Percentiles rank a stretch among this genome's conserved stretches.
Evolutionary conservation across 2,113 vertebrate genomes (phyloP).

Genomic region (Furnarius figulus): DNA sequence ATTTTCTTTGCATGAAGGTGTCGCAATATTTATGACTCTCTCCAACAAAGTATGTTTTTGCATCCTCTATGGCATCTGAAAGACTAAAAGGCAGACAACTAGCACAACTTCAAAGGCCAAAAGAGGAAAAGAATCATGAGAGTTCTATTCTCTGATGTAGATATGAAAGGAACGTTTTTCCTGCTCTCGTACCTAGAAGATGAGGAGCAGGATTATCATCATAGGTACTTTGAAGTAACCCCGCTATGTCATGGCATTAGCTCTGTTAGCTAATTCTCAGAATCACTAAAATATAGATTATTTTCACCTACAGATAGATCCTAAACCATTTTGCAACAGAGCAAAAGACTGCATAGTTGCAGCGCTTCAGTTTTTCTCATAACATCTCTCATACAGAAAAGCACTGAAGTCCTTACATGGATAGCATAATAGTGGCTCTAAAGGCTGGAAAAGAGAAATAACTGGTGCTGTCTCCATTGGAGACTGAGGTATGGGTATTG

Average conservation of each 20-base stretch:
- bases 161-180: background rate
- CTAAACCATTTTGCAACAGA: background rate
- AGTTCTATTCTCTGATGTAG: background rate
- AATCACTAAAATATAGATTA: background rate
- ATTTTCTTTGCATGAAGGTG: background rate
- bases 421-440: background rate
- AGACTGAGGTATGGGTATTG: background rate
- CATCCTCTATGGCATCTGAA: background rate
- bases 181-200: background rate
- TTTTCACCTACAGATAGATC: background rate
- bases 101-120: background rate
- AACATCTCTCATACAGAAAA: background rate
- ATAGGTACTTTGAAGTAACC: background rate
- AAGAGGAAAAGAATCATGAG: background rate
- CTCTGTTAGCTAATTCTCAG: background rate
- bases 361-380: background rate
- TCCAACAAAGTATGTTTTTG: background rate
- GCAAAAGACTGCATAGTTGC: background rate
- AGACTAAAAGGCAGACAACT: background rate
- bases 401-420: background rate
- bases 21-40: background rate
- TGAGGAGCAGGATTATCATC: background rate
- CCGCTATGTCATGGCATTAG: background rate
- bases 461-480: background rate
- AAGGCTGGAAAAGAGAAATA: background rate